Conservation (phyloP, 2,797 vertebrate genomes). For the Onychomys torridus region DNA sequence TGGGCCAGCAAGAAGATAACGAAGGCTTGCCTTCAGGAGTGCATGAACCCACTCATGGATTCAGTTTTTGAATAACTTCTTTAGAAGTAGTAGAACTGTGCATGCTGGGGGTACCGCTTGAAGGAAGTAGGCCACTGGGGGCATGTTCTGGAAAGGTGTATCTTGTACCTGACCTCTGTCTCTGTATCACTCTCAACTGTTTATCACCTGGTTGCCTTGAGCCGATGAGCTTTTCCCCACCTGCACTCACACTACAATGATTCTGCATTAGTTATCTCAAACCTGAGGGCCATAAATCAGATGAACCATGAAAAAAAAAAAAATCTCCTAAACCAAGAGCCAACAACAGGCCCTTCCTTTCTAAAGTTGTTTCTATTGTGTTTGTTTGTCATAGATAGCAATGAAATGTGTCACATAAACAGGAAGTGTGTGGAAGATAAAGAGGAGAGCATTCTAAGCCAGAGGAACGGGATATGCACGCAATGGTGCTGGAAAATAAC, state of each 20-base stretch:
- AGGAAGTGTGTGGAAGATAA: neutral
- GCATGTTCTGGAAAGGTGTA: neutral
- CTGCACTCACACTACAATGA: neutral
- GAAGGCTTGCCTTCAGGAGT: neutral
- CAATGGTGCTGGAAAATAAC: neutral
- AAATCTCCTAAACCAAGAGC: neutral
- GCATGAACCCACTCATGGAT: neutral
- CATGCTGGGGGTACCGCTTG: neutral
- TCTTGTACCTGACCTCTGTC: neutral
- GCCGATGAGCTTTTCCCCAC: neutral
- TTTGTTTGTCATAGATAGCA: neutral
- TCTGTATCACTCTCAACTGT: neutral
- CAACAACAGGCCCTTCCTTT: neutral
- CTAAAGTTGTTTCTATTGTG: neutral
- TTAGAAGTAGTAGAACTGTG: neutral
- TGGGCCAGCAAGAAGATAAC: neutral
- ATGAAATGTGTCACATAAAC: neutral
- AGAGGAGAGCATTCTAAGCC: neutral
- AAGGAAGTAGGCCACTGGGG: neutral
- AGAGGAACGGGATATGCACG: neutral
- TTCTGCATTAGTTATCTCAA: neutral
- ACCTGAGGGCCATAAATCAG: neutral
- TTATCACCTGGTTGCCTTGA: too few relatives aligned
- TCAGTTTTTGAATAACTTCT: neutral
- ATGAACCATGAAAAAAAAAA: neutral